phyloP scores from a whole-genome alignment of 2,113 vertebrate species.

The Bos javanicus region DNA sequence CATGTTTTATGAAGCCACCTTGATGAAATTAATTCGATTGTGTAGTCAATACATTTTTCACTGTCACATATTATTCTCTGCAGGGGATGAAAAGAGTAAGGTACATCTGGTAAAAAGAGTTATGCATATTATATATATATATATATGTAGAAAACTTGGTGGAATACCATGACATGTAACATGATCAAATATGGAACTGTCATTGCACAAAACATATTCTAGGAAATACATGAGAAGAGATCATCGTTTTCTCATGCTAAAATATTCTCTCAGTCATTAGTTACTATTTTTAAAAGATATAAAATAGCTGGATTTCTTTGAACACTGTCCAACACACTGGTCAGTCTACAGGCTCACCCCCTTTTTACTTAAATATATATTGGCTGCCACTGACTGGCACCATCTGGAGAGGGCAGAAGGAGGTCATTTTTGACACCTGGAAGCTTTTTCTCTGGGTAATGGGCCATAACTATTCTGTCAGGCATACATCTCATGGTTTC shows the following conservation, averaged over 20 bases:
- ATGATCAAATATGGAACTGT: not conserved
- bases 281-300: not conserved
- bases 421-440: not conserved
- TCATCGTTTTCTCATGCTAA: not conserved
- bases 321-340: not conserved
- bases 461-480: not conserved
- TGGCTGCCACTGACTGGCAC: not conserved
- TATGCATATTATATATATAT: not conserved
- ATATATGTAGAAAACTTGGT: not conserved
- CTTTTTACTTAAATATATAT: not conserved
- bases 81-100: accelerated
- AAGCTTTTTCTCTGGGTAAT: not conserved
- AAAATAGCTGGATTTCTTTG: not conserved
- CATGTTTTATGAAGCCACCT: not conserved
- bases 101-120: not conserved
- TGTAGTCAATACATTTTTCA: not conserved
- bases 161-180: not conserved
- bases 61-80: not conserved
- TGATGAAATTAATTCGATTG: not conserved
- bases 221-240: not conserved
- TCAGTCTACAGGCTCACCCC: not conserved
- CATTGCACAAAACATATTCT: not conserved
- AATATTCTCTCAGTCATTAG: not conserved
- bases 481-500: not conserved
- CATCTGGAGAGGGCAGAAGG: not conserved